These are phyloP conservation scores for Bombus balteatus DNA, from an alignment of 1,140 invertebrate species.

Conservation along the genomic window DNA sequence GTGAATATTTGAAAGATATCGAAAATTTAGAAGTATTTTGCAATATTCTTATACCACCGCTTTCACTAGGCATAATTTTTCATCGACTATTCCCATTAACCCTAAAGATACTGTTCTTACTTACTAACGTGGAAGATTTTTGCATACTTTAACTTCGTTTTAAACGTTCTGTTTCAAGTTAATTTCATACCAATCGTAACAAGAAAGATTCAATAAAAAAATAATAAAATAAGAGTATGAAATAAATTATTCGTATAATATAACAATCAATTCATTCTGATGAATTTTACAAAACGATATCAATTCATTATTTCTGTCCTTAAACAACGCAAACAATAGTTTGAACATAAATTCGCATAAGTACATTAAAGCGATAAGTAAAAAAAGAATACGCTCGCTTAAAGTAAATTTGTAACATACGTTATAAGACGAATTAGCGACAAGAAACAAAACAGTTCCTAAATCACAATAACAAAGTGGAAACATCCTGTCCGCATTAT, in stretches of 20 bases:
- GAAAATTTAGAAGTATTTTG: conserved; percentile 36
- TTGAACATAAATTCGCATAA: conserved; percentile 38
- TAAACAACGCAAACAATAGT: conserved; percentile 18
- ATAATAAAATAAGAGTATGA: conserved; percentile 2
- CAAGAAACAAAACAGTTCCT: conserved; percentile 42
- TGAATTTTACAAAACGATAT: conserved; percentile 26
- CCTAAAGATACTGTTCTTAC: conserved; percentile 62
- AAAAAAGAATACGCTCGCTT: conserved; percentile 22
- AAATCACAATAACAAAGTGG: conserved; percentile 38
- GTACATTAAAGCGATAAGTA: conserved; percentile 25
- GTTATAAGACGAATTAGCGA: conserved; percentile 19
- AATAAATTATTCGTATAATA: conserved; percentile 47
- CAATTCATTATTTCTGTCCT: conserved; percentile 5
- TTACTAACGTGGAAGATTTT: conserved; percentile 63
- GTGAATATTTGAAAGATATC: conserved; percentile 33
- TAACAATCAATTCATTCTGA: conserved; percentile 25
- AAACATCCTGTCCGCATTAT: conserved; percentile 18
- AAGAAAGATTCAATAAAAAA: background rate
- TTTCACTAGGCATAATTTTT: conserved; percentile 42
- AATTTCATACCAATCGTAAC: conserved; percentile 23
- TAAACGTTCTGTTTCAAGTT: conserved; percentile 1
- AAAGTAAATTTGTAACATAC: conserved; percentile 13
- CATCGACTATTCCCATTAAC: conserved; percentile 55
- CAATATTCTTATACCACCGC: conserved; percentile 29
- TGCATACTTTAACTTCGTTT: conserved; percentile 41